Evolutionary conservation across 1,140 invertebrate genomes (phyloP).

Genomic region (Drosophila varians): DNA sequence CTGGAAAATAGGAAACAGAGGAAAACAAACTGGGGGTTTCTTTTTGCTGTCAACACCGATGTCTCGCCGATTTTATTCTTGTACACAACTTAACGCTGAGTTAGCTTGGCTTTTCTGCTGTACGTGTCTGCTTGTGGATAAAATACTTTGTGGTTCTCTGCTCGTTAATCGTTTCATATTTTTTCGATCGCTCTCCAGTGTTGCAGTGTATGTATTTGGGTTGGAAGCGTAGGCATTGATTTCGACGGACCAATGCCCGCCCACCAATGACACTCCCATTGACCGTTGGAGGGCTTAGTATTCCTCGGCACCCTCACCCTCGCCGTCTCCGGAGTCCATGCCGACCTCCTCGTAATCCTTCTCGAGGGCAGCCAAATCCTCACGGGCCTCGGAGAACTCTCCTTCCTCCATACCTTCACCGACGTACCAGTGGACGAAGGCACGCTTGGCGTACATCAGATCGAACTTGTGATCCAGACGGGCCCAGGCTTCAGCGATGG

Average conservation of each 20-base stretch:
- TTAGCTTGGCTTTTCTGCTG: slow-evolving; percentile 30
- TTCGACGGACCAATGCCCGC: slow-evolving; percentile 54
- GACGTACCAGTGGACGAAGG: slow-evolving; percentile 94
- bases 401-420: slow-evolving; percentile 94
- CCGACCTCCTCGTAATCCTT: slow-evolving; percentile 94
- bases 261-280: slow-evolving; percentile 55
- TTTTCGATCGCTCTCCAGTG: slow-evolving; percentile 23
- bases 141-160: slow-evolving; percentile 58
- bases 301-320: slow-evolving; percentile 89
- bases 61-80: slow-evolving; percentile 61
- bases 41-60: slow-evolving; percentile 55
- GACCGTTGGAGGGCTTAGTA: slow-evolving; percentile 84
- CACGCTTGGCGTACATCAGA: slow-evolving; percentile 92
- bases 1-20: slow-evolving; percentile 2
- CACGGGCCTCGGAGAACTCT: slow-evolving; percentile 93
- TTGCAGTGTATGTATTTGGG: slow-evolving; percentile 27
- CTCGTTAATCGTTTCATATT: slow-evolving; percentile 2
- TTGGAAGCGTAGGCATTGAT: slow-evolving; percentile 51
- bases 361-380: slow-evolving; percentile 93
- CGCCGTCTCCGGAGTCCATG: slow-evolving; percentile 89
- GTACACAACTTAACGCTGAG: slow-evolving; percentile 48
- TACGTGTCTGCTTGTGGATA: slow-evolving; percentile 39
- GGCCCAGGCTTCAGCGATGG: slow-evolving; percentile 91
- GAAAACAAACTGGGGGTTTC: slow-evolving; percentile 28
- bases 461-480: slow-evolving; percentile 93